Conservation (phyloP, 2,113 vertebrate genomes). For the Eubucco bourcierii region DNA sequence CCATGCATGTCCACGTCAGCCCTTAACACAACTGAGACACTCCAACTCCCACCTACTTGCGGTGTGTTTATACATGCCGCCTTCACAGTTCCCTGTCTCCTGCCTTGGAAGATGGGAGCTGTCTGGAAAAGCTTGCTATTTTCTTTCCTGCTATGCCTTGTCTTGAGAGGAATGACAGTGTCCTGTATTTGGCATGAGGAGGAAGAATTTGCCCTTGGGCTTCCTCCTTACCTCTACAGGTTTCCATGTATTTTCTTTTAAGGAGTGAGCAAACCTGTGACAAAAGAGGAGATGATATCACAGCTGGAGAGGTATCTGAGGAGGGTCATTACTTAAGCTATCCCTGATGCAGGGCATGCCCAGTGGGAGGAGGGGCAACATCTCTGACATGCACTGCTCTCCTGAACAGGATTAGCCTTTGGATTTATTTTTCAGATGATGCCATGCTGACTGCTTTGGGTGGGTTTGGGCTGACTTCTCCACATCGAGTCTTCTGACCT, state of each 20-base stretch:
- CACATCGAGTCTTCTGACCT: conserved; percentile 66
- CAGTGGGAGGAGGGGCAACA: not conserved
- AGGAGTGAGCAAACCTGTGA: not conserved
- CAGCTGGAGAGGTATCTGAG: not conserved
- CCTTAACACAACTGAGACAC: not conserved
- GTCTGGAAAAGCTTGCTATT: not conserved
- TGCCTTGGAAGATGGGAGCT: not conserved
- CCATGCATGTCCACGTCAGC: not conserved
- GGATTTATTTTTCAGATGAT: conserved; percentile 67
- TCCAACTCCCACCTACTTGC: not conserved
- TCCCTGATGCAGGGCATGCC: not conserved
- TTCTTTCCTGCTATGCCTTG: not conserved
- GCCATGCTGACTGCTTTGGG: conserved; percentile 60
- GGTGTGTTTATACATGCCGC: not conserved
- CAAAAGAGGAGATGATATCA: not conserved
- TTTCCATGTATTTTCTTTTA: not conserved
- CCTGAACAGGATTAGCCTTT: conserved; percentile 55
- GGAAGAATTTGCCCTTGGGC: conserved; percentile 24
- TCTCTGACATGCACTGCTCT: not conserved
- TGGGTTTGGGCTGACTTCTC: conserved; percentile 50
- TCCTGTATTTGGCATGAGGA: not conserved
- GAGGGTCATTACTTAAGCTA: not conserved
- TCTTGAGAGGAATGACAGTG: not conserved
- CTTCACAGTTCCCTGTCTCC: not conserved
- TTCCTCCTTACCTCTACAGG: not conserved